Conservation (phyloP, 64 coral and sea anemone species). For the Montipora foliosa region DNA sequence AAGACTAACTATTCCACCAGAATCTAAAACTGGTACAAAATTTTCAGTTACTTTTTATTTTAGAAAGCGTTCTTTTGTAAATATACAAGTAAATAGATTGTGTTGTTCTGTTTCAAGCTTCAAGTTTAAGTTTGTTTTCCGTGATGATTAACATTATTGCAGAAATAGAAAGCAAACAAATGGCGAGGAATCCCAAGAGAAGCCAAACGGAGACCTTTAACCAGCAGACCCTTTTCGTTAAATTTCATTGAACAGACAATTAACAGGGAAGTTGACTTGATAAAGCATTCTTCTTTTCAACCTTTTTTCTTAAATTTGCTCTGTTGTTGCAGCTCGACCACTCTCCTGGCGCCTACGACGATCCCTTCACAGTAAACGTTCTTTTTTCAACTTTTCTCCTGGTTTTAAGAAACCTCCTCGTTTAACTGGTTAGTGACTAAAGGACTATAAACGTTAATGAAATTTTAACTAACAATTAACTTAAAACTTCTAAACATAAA, state of each 20-base stretch:
- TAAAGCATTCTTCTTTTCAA: neutral
- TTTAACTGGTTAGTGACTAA: conserved; percentile 43
- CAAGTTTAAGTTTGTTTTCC: too few species aligned
- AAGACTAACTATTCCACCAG: neutral
- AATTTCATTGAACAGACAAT: too few species aligned
- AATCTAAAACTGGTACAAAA: neutral
- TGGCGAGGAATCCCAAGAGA: too few species aligned
- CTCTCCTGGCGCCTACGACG: conserved; percentile 10
- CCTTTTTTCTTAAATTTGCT: neutral
- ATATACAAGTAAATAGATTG: too few species aligned
- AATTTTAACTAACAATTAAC: neutral
- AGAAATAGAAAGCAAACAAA: too few species aligned
- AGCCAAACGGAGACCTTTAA: too few species aligned
- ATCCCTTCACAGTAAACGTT: neutral
- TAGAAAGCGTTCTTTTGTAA: too few species aligned
- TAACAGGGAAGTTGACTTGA: neutral
- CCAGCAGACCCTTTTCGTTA: too few species aligned
- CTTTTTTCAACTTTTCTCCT: conserved; percentile 22
- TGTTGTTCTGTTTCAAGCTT: too few species aligned
- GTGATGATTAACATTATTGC: too few species aligned
- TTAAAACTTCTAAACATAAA: neutral
- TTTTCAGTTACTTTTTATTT: too few species aligned
- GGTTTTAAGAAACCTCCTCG: conserved; percentile 16
- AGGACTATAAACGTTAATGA: neutral
- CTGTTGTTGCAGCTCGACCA: conserved; percentile 37